phyloP scores from a whole-genome alignment of 2,797 vertebrate species.

The Lacerta agilis region DNA sequence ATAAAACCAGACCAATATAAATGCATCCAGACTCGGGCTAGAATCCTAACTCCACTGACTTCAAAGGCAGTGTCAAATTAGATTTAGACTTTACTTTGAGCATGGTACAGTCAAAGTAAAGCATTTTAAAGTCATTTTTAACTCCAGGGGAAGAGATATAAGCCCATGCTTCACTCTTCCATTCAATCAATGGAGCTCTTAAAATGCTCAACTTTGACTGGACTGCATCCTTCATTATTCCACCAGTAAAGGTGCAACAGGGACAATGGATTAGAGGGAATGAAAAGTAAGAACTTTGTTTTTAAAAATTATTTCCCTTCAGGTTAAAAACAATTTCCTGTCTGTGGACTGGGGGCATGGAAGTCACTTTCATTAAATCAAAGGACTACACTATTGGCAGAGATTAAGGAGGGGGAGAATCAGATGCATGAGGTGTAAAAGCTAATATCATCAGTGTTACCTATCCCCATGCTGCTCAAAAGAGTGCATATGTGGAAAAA shows the following conservation, averaged over 20 bases:
- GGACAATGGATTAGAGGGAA: neutral
- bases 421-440: conserved; percentile 60
- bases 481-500: rapidly evolving
- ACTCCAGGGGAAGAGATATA: neutral
- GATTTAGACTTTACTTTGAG: neutral
- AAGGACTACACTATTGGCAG: conserved; percentile 56
- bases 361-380: conserved; percentile 72
- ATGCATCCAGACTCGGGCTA: neutral
- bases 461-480: neutral
- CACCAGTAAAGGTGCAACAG: neutral
- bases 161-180: neutral
- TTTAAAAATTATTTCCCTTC: conserved; percentile 88
- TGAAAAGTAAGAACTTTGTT: conserved; percentile 50
- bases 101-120: neutral
- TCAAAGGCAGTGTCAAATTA: neutral
- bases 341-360: conserved; percentile 81
- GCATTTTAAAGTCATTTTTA: neutral
- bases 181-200: neutral
- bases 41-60: neutral
- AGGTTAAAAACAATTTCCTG: conserved; percentile 95
- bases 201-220: neutral
- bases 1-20: neutral
- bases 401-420: conserved; percentile 65
- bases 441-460: conserved; percentile 37
- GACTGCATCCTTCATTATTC: neutral